Evolutionary conservation across 2,888 invertebrate species (phyloP).

Genomic region (Trissolcus brochymenae): DNA sequence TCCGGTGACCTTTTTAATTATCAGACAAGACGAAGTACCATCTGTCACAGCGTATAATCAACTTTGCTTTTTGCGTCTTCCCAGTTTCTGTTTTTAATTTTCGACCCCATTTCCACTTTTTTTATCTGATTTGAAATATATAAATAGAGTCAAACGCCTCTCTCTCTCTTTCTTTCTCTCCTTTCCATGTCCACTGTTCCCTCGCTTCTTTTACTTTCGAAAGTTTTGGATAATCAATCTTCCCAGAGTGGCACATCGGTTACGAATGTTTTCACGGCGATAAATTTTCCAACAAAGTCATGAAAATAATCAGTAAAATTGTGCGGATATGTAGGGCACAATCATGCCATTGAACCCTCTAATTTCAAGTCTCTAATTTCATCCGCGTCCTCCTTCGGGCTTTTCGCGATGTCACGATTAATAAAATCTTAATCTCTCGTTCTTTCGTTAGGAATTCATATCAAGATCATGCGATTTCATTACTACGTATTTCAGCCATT

Average conservation of each 20-base stretch:
- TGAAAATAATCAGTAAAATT: slow-evolving; percentile 49
- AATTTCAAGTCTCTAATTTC: slow-evolving; percentile 27
- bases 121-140: slow-evolving; percentile 52
- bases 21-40: slow-evolving; percentile 54
- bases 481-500: slow-evolving; percentile 12
- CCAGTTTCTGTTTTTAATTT: slow-evolving; percentile 57
- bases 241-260: slow-evolving; percentile 51
- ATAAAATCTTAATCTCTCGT: slow-evolving; percentile 18
- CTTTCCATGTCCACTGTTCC: too few species aligned
- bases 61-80: slow-evolving; percentile 55
- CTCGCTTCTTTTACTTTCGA: slow-evolving; percentile 39
- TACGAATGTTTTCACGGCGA: slow-evolving; percentile 52
- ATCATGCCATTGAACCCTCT: slow-evolving; percentile 6
- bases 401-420: slow-evolving; percentile 6
- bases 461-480: slow-evolving; percentile 19
- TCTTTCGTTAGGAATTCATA: slow-evolving; percentile 7
- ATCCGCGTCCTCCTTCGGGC: background rate
- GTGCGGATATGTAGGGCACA: slow-evolving; percentile 31
- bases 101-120: slow-evolving; percentile 24
- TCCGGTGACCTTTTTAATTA: slow-evolving; percentile 42
- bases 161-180: background rate
- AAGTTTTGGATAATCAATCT: slow-evolving; percentile 61
- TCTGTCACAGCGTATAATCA: slow-evolving; percentile 61
- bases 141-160: slow-evolving; percentile 32
- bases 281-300: slow-evolving; percentile 50